Base-by-base conservation (phyloP, 1,140 invertebrate genomes). In the Drusus annulatus region DNA sequence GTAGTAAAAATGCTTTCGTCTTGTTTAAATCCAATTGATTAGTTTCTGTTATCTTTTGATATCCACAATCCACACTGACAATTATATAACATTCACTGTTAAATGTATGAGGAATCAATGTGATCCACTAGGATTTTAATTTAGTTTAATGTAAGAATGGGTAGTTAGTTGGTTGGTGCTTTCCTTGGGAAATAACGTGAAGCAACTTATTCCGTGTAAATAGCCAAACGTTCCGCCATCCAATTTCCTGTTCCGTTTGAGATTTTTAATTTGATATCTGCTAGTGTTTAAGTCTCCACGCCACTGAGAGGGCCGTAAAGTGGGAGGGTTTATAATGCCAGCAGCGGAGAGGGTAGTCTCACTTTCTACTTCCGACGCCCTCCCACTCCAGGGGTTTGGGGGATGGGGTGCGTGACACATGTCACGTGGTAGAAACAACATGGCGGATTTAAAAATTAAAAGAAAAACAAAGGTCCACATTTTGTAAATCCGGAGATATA, bases 231-330 rank as follows among this genome's bases (percentile, higher is more conserved):
- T 19, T 71, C 45, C 21, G 28, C 15, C 56, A n/a, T 36, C 51
- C 71, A 75, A 75, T 75, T 75, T 58, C 52, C 23, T 58, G 28
- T 36, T 58, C 52, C 52, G 31, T 75, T 75, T 58, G 68, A 75
- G 71, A 75, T 75, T 75, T 75, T 75, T 58, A 75, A 75, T 75
- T 75, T 75, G 71, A 75, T 75, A 75, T 75, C 71, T 58, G 52
- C 19, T 58, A 60, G 71, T 56, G 56, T 75, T 75, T 56, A 75
- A 75, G 52, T 31, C 52, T 74, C 69, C 10, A 31, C 71, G 71
- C 52, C 71, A 75, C 58, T 75, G 21, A 74, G 25, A 74, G 52
- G 71, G 71, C n/a, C 58, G 71, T 74, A 58, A 36, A 75, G 6
- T 17, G 25, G 71, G 71, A 54, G 36, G 54, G 19, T 75, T 75